phyloP scores from a whole-genome alignment of 30 jellyfish, hydroid and myxozoan genomes.

The Chrysaora quinquecirrha region DNA sequence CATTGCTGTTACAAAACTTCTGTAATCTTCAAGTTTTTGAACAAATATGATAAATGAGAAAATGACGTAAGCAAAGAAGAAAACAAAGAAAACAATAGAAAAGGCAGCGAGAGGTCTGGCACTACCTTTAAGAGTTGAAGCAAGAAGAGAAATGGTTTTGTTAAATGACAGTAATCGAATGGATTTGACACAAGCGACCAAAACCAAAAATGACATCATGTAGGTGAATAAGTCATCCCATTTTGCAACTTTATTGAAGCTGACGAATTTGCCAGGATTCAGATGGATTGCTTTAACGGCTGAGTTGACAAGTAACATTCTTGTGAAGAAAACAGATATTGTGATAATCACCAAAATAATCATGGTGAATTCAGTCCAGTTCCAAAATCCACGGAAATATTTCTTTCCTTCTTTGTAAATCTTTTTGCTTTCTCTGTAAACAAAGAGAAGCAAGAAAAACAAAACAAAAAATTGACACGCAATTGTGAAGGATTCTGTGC shows the following conservation, averaged over 20 bases:
- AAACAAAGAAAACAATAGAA: constrained; percentile 80
- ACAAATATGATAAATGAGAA: constrained; percentile 88
- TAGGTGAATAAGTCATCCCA: constrained; percentile 91
- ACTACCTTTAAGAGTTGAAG: constrained; percentile 92
- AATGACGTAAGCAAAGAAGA: constrained; percentile 82
- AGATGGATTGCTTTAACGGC: constrained; percentile 86
- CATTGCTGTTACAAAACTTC: constrained; percentile 73
- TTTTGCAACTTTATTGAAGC: constrained; percentile 96
- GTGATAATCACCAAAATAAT: constrained; percentile 74
- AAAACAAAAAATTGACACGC: constrained; percentile 98
- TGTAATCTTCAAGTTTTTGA: constrained; percentile 78
- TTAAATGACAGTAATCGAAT: constrained; percentile 89
- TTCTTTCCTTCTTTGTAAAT: constrained; percentile 77
- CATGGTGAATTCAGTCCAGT: constrained; percentile 76
- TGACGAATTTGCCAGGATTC: constrained; percentile 85
- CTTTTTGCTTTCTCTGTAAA: constrained; percentile 93
- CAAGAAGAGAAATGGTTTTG: constrained; percentile 90
- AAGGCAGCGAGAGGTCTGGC: constrained; percentile 94
- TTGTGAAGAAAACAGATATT: constrained; percentile 81
- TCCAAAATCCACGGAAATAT: constrained; percentile 93
- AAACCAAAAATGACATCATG: constrained; percentile 78
- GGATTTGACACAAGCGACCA: constrained; percentile 92
- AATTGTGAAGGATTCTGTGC: constrained; percentile 83
- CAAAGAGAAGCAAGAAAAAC: constrained; percentile 77
- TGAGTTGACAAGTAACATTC: constrained; percentile 84